These are phyloP conservation scores for Eucera pruinosa DNA, from an alignment of 2,888 invertebrate genomes.

Conservation along the genomic window DNA sequence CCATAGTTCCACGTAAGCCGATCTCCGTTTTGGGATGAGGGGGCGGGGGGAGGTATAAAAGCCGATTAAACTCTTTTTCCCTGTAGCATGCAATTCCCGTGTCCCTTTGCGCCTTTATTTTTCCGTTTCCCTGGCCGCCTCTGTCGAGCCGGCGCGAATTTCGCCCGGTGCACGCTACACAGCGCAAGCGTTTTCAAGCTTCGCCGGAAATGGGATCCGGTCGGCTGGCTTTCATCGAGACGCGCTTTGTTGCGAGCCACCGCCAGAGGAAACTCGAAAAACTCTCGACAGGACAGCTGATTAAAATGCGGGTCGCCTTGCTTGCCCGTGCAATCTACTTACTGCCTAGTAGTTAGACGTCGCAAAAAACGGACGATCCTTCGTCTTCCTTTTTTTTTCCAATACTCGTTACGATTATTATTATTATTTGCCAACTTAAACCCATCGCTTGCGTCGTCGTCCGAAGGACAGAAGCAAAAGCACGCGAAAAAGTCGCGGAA, in stretches of 20 bases:
- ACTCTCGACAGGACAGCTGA: not conserved
- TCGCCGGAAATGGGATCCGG: slow-evolving; percentile 23
- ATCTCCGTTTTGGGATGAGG: slow-evolving; percentile 27
- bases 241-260: not conserved
- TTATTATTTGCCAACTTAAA: no score
- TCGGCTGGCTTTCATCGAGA: slow-evolving; percentile 25
- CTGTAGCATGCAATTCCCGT: slow-evolving; percentile 34
- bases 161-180: not conserved
- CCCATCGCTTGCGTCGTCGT: no score
- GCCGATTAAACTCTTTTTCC: slow-evolving; percentile 61
- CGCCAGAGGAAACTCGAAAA: slow-evolving; percentile 7
- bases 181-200: not conserved
- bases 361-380: no score
- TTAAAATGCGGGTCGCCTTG: slow-evolving; percentile 40
- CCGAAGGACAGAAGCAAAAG: no score
- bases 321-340: slow-evolving; percentile 37
- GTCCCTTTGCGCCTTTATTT: slow-evolving; percentile 26
- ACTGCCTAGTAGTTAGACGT: no score
- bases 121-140: not conserved
- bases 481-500: no score
- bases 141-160: slow-evolving; percentile 6
- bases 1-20: slow-evolving; percentile 56
- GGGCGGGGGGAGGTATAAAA: slow-evolving; percentile 24
- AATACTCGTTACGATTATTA: no score
- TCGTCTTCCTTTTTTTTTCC: no score